phyloP scores from a whole-genome alignment of 1,140 invertebrate species.

The Lysiphlebus fabarum region DNA sequence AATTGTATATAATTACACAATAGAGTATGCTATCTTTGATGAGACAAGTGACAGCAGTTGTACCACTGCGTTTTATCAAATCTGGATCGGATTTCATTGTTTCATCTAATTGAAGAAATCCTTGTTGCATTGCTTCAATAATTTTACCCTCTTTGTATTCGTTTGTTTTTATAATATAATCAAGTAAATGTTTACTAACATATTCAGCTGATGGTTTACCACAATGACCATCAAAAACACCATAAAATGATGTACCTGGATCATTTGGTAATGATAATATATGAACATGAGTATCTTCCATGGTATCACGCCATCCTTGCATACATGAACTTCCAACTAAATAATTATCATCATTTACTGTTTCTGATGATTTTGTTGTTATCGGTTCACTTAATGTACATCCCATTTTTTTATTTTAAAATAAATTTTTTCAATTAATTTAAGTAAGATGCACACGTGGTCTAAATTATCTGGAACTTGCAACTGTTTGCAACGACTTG shows the following conservation, averaged over 20 bases:
- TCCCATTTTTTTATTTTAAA: no score
- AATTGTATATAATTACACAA: constrained; percentile 60
- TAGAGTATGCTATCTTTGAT: constrained; percentile 80
- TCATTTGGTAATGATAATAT: constrained; percentile 90
- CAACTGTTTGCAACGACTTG: no score
- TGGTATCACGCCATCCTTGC: constrained; percentile 98
- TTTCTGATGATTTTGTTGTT: constrained; percentile 84
- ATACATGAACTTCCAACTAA: constrained; percentile 91
- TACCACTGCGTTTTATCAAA: constrained; percentile 88
- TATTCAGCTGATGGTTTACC: constrained; percentile 91
- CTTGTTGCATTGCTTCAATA: constrained; percentile 78
- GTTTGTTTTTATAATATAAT: constrained; percentile 71
- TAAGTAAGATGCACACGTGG: no score
- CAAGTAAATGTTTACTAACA: constrained; percentile 91
- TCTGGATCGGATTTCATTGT: constrained; percentile 85
- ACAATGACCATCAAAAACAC: constrained; percentile 96
- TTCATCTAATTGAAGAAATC: constrained; percentile 88
- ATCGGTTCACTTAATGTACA: constrained; percentile 93
- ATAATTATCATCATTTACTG: constrained; percentile 68
- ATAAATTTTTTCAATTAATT: no score
- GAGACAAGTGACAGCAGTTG: constrained; percentile 86
- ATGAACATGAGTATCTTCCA: constrained; percentile 98
- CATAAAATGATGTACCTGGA: constrained; percentile 90
- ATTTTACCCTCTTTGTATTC: constrained; percentile 81
- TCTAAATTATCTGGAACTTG: no score